Evolutionary conservation across 1,140 invertebrate genomes (phyloP).

Genomic region (Penaeus vannamei): DNA sequence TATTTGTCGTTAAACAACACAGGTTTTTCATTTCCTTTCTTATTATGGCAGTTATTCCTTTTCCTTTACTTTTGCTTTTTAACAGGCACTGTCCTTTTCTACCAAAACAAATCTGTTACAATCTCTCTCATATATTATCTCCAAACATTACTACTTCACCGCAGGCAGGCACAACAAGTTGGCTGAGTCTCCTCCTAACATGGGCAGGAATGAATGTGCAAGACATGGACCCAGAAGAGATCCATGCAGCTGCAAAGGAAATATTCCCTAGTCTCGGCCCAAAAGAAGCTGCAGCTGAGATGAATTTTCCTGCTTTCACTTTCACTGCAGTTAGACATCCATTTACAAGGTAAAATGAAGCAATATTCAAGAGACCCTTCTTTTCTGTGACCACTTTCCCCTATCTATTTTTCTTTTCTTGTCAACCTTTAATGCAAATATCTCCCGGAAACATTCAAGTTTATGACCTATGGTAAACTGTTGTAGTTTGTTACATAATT

Average conservation of each 20-base stretch:
- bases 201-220: conserved; percentile 22
- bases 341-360: conserved; percentile 14
- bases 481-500: no score
- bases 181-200: conserved; percentile 20
- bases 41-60: no score
- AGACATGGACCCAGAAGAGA: neutral
- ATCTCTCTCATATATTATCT: no score
- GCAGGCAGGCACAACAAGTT: conserved; percentile 50
- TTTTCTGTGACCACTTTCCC: no score
- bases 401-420: no score
- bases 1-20: neutral
- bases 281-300: neutral
- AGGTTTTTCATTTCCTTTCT: neutral
- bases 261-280: conserved; percentile 3
- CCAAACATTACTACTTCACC: neutral
- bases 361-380: no score
- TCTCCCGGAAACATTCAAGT: no score
- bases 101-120: no score
- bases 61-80: no score
- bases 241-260: conserved; percentile 1
- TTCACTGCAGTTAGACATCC: conserved; percentile 50
- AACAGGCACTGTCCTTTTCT: no score
- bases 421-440: no score
- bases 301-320: neutral
- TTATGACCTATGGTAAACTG: no score